phyloP scores from a whole-genome alignment of 2,113 vertebrate species.

The Tor tambroides region DNA sequence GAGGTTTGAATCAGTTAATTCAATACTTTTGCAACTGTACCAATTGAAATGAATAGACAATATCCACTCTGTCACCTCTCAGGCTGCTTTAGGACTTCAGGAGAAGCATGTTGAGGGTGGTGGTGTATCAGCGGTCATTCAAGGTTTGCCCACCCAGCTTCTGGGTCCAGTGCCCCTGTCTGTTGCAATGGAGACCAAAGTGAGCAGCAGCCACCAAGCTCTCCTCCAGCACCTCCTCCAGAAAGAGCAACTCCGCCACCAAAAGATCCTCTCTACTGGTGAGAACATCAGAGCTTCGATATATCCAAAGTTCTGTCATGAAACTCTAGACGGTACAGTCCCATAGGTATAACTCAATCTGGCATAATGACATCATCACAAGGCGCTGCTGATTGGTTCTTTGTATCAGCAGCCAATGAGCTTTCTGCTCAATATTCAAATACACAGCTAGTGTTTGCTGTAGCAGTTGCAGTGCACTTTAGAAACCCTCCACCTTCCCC shows the following conservation, averaged over 20 bases:
- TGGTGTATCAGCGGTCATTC: slow-evolving; percentile 75
- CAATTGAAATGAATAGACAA: not conserved
- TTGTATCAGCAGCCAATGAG: too few relatives aligned
- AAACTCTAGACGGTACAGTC: too few relatives aligned
- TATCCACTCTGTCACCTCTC: slow-evolving; percentile 33
- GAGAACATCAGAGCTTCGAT: slow-evolving; percentile 53
- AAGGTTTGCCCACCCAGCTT: slow-evolving; percentile 84
- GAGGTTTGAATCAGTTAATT: not conserved
- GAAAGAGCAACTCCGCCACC: slow-evolving; percentile 96
- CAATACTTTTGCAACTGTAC: not conserved
- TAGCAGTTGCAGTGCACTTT: too few relatives aligned
- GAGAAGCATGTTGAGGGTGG: slow-evolving; percentile 84
- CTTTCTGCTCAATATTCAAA: too few relatives aligned
- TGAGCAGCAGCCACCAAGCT: slow-evolving; percentile 94
- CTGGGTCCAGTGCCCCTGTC: slow-evolving; percentile 83
- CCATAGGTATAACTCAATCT: too few relatives aligned
- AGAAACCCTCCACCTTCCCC: too few relatives aligned
- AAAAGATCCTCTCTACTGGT: slow-evolving; percentile 92
- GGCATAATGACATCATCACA: too few relatives aligned
- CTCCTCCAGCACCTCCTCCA: slow-evolving; percentile 94
- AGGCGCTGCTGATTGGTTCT: too few relatives aligned
- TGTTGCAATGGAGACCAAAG: slow-evolving; percentile 86
- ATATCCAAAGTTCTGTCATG: not conserved
- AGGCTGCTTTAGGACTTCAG: slow-evolving; percentile 88
- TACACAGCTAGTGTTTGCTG: too few relatives aligned